Percentiles rank a stretch among this genome's conserved stretches.
Conservation (phyloP, 1,140 invertebrate genomes). For the Drosophila rufa region DNA sequence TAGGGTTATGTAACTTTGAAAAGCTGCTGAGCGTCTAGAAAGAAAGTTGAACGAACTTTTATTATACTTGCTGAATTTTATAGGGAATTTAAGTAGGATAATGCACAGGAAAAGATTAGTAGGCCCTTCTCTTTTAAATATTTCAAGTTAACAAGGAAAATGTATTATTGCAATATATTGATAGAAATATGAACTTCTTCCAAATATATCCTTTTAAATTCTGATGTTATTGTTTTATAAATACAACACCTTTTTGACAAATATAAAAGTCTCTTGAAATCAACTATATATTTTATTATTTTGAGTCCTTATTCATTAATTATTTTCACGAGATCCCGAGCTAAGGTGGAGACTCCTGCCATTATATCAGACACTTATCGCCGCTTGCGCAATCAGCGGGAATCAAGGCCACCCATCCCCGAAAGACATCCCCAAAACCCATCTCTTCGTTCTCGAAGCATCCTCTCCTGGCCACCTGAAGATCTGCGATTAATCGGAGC, state of each 20-base stretch:
- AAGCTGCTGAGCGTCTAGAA: background rate
- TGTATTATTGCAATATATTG: too few relatives aligned
- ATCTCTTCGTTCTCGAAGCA: conserved; percentile 7
- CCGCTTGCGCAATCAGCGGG: conserved; percentile 1
- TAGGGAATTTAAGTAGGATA: background rate
- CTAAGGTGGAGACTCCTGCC: background rate
- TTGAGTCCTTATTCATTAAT: background rate
- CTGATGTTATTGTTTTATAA: too few relatives aligned
- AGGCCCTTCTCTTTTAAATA: background rate
- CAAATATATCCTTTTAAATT: too few relatives aligned
- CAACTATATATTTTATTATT: too few relatives aligned
- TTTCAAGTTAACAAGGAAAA: too few relatives aligned
- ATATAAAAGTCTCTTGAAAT: too few relatives aligned
- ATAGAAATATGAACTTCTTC: too few relatives aligned
- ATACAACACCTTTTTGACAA: too few relatives aligned
- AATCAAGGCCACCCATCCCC: conserved; percentile 32
- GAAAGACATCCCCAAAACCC: background rate
- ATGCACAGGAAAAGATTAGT: too few relatives aligned
- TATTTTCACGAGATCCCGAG: background rate
- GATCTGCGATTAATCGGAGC: conserved; percentile 12
- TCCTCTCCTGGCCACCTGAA: conserved; percentile 1
- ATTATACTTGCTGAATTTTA: background rate
- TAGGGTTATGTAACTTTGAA: conserved; percentile 9
- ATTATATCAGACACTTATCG: conserved; percentile 17
- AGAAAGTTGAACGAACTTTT: conserved; percentile 30